These are phyloP conservation scores for Dascyllus trimaculatus DNA, from an alignment of 2,113 vertebrate species.

Conservation along the genomic window DNA sequence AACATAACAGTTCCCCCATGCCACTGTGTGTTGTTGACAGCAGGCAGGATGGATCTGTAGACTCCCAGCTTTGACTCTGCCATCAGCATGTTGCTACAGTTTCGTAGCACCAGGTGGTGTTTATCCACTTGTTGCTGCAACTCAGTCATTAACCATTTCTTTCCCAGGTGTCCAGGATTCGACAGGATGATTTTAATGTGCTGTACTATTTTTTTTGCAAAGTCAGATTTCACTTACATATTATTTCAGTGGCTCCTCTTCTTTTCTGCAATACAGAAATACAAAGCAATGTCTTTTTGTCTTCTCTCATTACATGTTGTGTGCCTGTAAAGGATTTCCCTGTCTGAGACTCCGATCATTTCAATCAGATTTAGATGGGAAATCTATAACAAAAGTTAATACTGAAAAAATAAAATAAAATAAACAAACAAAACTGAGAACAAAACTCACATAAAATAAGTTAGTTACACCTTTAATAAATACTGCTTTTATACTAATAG, in stretches of 20 bases:
- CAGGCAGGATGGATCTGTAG: background rate
- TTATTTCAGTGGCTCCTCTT: background rate
- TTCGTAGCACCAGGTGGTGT: conserved; percentile 1
- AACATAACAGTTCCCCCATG: background rate
- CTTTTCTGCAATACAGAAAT: background rate
- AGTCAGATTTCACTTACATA: too few relatives aligned
- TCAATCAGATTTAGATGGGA: background rate
- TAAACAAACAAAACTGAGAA: too few relatives aligned
- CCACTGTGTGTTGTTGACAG: background rate
- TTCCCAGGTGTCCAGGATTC: background rate
- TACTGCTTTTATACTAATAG: too few relatives aligned
- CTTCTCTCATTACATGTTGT: background rate
- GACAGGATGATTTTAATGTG: background rate
- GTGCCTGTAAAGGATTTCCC: background rate
- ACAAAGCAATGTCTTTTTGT: background rate
- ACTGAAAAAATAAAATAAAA: too few relatives aligned
- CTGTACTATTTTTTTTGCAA: background rate
- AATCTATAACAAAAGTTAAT: too few relatives aligned
- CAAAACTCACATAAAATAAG: too few relatives aligned
- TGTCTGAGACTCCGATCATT: background rate
- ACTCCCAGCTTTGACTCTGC: background rate
- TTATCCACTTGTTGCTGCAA: conserved; percentile 1
- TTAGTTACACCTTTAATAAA: too few relatives aligned
- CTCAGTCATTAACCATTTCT: too few relatives aligned
- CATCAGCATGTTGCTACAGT: background rate